Conservation (phyloP, 2,888 invertebrate species). For the Saturnia japonica region DNA sequence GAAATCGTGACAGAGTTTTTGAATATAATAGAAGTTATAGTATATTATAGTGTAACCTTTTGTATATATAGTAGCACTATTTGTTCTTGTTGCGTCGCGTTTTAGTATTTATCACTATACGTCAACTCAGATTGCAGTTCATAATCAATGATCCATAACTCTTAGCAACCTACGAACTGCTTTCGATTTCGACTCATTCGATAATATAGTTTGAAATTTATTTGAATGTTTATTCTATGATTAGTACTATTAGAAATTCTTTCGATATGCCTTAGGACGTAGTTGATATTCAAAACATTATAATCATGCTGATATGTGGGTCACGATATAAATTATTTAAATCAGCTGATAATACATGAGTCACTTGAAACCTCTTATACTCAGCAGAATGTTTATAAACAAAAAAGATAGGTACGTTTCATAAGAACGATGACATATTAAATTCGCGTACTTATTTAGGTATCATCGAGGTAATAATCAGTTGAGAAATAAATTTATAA, state of each 20-base stretch:
- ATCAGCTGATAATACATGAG: constrained; percentile 11
- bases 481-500: too few relatives aligned
- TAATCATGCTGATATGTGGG: constrained; percentile 1
- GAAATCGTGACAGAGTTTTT: too few relatives aligned
- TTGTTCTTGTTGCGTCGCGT: too few relatives aligned
- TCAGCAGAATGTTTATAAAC: constrained; percentile 17
- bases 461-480: not conserved
- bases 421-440: constrained; percentile 19
- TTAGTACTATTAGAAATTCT: not conserved
- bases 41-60: too few relatives aligned
- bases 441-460: not conserved
- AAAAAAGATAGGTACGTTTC: constrained; percentile 18
- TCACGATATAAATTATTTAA: constrained; percentile 4
- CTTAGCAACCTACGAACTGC: too few relatives aligned
- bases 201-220: not conserved
- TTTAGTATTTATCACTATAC: too few relatives aligned
- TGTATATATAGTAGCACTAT: too few relatives aligned
- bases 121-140: too few relatives aligned
- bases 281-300: not conserved
- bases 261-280: not conserved
- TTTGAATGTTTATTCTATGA: not conserved
- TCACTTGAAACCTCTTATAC: constrained; percentile 4
- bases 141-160: too few relatives aligned
- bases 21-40: too few relatives aligned
- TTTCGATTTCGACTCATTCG: too few relatives aligned